Conservation (phyloP, 2,888 invertebrate species). For the Limnephilus auricula region DNA sequence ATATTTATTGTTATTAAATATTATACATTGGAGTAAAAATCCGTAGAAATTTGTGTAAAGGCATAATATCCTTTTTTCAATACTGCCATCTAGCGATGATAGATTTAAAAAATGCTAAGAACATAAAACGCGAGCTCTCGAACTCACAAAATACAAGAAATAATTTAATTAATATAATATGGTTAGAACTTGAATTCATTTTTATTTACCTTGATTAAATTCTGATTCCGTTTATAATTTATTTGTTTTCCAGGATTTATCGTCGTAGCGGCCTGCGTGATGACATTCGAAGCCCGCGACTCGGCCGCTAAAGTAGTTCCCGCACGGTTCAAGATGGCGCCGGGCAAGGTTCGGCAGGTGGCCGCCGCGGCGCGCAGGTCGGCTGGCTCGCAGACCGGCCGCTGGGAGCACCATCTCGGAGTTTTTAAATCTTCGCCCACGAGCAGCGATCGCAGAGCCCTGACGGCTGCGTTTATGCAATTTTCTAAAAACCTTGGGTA, state of each 20-base stretch:
- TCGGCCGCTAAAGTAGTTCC: conserved; percentile 95
- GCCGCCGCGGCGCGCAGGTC: conserved; percentile 76
- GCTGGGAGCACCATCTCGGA: conserved; percentile 83
- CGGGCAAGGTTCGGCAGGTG: conserved; percentile 73
- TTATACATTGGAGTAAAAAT: background rate
- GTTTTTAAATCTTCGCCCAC: conserved; percentile 81
- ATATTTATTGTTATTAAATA: too few species aligned
- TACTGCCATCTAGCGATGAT: conserved; percentile 3
- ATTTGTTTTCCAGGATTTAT: conserved; percentile 85
- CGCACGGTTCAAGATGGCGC: conserved; percentile 79
- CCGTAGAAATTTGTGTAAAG: background rate
- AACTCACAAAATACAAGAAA: background rate
- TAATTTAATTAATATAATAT: background rate
- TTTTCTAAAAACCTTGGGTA: conserved; percentile 68
- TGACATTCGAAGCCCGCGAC: conserved; percentile 98
- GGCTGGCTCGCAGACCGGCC: conserved; percentile 75
- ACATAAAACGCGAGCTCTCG: background rate
- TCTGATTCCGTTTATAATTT: background rate
- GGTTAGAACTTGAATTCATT: background rate
- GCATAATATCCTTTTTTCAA: background rate
- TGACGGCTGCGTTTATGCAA: conserved; percentile 73
- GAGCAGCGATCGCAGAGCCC: conserved; percentile 74
- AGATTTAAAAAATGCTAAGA: background rate
- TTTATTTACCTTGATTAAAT: background rate
- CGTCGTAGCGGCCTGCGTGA: conserved; percentile 97